phyloP scores from a whole-genome alignment of 2,113 vertebrate genomes.

The Lanius collurio region DNA sequence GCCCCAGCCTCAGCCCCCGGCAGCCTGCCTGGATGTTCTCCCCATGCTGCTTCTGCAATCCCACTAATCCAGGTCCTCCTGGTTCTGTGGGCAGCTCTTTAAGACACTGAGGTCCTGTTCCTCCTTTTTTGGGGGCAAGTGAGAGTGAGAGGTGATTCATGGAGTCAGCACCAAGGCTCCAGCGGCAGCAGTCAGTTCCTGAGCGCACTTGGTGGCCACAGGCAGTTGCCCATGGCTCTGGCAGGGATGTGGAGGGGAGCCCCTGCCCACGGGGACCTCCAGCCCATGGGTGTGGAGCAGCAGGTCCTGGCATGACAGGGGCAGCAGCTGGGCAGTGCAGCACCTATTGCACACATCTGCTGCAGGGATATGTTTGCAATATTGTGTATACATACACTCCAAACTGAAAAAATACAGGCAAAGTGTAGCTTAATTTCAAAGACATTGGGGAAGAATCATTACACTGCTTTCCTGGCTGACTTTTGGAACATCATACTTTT shows the following conservation, averaged over 20 bases:
- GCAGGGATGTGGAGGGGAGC: neutral
- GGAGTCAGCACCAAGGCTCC: neutral
- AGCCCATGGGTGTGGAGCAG: neutral
- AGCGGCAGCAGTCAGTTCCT: fast-evolving
- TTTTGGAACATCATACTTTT: neutral
- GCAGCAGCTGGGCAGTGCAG: neutral
- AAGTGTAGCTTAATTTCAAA: neutral
- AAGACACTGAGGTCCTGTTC: neutral
- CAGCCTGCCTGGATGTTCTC: neutral
- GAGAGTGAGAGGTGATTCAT: neutral
- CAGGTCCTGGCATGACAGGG: neutral
- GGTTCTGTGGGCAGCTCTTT: neutral
- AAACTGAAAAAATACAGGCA: neutral
- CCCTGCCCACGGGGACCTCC: neutral
- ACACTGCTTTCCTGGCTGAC: neutral
- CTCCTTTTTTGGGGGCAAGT: neutral
- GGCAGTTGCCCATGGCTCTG: neutral
- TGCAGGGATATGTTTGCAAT: neutral
- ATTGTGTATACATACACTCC: neutral
- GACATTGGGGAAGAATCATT: neutral
- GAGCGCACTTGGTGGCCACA: fast-evolving
- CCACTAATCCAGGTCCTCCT: neutral
- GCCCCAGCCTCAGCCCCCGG: neutral
- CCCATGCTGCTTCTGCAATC: fast-evolving
- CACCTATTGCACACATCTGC: neutral